phyloP scores from a whole-genome alignment of 1,140 invertebrate species.

The Frieseomelitta varia region DNA sequence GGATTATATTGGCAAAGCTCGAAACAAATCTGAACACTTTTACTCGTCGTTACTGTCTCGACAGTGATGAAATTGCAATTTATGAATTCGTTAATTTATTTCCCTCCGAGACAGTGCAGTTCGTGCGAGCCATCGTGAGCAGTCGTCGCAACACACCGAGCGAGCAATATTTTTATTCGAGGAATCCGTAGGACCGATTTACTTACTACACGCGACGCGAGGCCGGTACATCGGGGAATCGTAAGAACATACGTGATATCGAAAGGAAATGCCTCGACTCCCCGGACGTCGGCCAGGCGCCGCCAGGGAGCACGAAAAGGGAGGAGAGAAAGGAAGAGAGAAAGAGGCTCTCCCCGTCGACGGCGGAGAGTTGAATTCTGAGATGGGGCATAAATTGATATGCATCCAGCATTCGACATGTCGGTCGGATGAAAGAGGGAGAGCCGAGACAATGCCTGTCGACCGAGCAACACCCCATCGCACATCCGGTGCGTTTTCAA shows the following conservation, averaged over 20 bases:
- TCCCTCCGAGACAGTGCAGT: too few species aligned
- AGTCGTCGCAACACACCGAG: not conserved
- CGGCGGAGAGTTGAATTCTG: conserved; percentile 63
- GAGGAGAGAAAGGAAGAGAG: conserved; percentile 54
- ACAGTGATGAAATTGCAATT: too few species aligned
- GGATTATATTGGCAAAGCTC: too few species aligned
- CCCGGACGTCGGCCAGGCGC: conserved; percentile 51
- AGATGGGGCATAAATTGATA: conserved; percentile 74
- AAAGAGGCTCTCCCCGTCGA: conserved; percentile 23
- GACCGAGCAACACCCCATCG: conserved; percentile 67
- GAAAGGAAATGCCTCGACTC: conserved; percentile 57
- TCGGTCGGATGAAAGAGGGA: conserved; percentile 78
- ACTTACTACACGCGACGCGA: conserved; percentile 35
- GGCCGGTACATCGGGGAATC: conserved; percentile 29
- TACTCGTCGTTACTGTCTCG: too few species aligned
- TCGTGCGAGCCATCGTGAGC: too few species aligned
- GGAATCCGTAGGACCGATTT: conserved; percentile 47
- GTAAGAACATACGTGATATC: conserved; percentile 53
- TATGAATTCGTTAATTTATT: too few species aligned
- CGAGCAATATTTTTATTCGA: conserved; percentile 22
- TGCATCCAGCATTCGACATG: conserved; percentile 77
- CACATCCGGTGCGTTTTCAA: conserved; percentile 79
- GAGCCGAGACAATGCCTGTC: conserved; percentile 75
- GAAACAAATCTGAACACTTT: too few species aligned
- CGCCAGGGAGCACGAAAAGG: conserved; percentile 42